Percentiles rank a stretch among this genome's conserved stretches.
Conservation (phyloP, 2,888 invertebrate species). For the Ephialtes manifestator region DNA sequence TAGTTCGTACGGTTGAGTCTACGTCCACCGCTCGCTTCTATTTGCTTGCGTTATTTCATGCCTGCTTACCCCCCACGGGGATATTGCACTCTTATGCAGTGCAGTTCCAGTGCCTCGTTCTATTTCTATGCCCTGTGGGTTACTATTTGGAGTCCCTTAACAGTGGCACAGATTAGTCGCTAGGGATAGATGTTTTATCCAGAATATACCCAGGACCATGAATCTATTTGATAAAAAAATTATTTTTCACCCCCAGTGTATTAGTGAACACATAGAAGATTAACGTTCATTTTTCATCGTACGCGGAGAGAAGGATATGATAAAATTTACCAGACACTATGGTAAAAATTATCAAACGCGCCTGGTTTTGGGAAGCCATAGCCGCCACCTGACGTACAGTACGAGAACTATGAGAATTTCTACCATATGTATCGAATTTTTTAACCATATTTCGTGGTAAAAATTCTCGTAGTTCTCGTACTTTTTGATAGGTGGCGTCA, state of each 20-base stretch:
- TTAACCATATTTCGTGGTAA: too few relatives aligned
- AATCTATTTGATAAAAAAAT: constrained; percentile 63
- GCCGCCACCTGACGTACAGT: too few relatives aligned
- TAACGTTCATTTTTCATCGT: too few relatives aligned
- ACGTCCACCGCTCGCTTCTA: constrained; percentile 51
- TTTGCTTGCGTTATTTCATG: constrained; percentile 67
- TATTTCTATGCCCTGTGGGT: constrained; percentile 37
- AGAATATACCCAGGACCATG: neutral
- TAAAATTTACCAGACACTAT: too few relatives aligned
- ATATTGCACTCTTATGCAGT: constrained; percentile 55
- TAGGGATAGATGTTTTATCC: neutral
- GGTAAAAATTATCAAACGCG: too few relatives aligned
- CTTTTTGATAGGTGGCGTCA: too few relatives aligned
- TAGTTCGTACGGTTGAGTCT: constrained; percentile 26
- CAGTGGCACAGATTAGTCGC: neutral
- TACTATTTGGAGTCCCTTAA: neutral
- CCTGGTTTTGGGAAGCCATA: too few relatives aligned
- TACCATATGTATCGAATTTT: too few relatives aligned
- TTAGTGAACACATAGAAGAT: too few relatives aligned
- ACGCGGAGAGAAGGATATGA: too few relatives aligned
- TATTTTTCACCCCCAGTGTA: constrained; percentile 17
- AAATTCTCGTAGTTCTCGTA: too few relatives aligned
- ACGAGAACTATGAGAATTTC: too few relatives aligned
- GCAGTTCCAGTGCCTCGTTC: constrained; percentile 16
- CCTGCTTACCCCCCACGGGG: constrained; percentile 67